A percentile compares a stretch with the other conserved stretches of the same genome.
Evolutionary conservation across 2,113 vertebrate species (phyloP).

Genomic region (Pollachius pollachius): DNA sequence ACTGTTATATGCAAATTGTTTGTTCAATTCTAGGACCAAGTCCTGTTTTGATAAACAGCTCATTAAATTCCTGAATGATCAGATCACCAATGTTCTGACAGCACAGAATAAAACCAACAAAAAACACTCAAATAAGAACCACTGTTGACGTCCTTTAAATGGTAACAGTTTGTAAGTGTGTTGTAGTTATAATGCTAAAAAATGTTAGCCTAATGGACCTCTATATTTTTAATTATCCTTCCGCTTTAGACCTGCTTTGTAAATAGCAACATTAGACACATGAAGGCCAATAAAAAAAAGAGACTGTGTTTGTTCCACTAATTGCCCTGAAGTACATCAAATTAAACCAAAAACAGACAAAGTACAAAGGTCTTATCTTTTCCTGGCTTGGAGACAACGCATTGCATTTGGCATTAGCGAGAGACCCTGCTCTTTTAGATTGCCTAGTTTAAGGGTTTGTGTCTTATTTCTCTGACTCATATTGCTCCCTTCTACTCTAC

Average conservation of each 20-base stretch:
- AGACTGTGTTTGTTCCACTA: constrained; percentile 69
- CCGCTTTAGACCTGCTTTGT: constrained; percentile 41
- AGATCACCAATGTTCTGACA: no score
- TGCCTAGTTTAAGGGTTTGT: no score
- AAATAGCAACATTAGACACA: constrained; percentile 39
- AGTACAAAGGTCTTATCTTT: neutral
- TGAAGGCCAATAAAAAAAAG: constrained; percentile 68
- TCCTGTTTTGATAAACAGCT: no score
- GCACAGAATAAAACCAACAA: neutral
- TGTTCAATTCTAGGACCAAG: neutral
- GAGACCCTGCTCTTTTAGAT: no score
- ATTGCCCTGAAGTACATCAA: constrained; percentile 74
- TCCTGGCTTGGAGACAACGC: no score
- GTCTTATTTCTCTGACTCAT: no score
- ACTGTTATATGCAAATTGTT: neutral
- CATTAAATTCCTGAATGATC: neutral
- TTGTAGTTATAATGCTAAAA: neutral
- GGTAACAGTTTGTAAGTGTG: neutral
- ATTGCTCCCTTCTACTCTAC: no score
- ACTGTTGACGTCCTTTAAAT: constrained; percentile 35
- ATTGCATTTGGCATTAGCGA: no score
- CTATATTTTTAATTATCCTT: constrained; percentile 28
- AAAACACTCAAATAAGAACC: constrained; percentile 22
- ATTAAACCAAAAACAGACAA: neutral
- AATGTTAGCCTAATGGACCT: neutral